Evolutionary conservation across 2,888 invertebrate species (phyloP).

Genomic region (Perdita meconis): DNA sequence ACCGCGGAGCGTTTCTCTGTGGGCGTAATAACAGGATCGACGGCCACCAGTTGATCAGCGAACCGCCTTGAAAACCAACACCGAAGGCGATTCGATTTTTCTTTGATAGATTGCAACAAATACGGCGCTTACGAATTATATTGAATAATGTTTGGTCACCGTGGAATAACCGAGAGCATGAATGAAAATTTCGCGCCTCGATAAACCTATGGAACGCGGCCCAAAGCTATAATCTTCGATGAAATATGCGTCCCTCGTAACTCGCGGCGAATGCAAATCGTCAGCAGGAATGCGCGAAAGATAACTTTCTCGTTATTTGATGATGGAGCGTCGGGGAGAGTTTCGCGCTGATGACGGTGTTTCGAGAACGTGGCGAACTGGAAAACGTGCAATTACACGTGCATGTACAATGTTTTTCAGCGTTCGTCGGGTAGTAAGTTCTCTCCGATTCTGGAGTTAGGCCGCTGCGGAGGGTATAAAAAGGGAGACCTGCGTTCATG

Average conservation of each 20-base stretch:
- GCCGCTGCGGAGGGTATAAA: neutral
- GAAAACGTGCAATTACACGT: constrained; percentile 25
- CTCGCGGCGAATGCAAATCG: neutral
- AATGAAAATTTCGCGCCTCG: too few species aligned
- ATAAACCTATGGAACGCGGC: neutral
- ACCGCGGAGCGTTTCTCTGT: too few species aligned
- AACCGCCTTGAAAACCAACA: too few species aligned
- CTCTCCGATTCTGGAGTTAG: constrained; percentile 1
- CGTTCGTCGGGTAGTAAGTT: too few species aligned
- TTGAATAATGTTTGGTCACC: too few species aligned
- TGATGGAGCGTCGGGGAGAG: neutral
- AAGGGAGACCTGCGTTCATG: neutral
- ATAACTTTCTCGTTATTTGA: constrained; percentile 35
- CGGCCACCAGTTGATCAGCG: too few species aligned
- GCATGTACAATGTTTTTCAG: neutral
- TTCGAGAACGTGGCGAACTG: neutral
- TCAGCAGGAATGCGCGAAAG: neutral
- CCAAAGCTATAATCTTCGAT: neutral
- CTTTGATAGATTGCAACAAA: too few species aligned
- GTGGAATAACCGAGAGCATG: too few species aligned
- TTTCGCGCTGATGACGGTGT: constrained; percentile 6
- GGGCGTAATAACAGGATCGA: too few species aligned
- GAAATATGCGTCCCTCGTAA: neutral
- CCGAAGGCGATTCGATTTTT: too few species aligned
- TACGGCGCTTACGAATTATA: too few species aligned